These are phyloP conservation scores for Oxyruncus cristatus DNA, from an alignment of 2,113 vertebrate genomes.

Conservation along the genomic window DNA sequence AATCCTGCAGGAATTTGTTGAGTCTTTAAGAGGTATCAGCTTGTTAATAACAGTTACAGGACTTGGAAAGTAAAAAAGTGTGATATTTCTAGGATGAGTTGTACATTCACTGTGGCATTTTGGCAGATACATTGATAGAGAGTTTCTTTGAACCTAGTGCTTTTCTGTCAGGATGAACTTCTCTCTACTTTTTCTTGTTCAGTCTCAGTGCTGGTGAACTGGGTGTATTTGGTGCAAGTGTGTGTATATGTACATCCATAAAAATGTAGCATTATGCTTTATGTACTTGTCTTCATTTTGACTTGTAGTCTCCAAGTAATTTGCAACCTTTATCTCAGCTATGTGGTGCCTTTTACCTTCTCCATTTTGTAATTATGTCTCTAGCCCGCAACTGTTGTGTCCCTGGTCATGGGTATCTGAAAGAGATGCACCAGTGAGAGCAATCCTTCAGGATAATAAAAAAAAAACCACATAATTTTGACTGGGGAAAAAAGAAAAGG, in stretches of 20 bases:
- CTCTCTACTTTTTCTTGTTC: neutral
- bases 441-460: neutral
- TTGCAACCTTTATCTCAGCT: neutral
- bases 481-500: neutral
- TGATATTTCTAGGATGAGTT: neutral
- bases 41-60: conserved; percentile 8
- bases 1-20: neutral
- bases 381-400: neutral
- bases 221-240: neutral
- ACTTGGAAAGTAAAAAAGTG: neutral
- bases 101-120: neutral
- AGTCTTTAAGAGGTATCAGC: neutral
- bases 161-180: neutral
- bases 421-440: neutral
- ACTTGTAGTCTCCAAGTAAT: neutral
- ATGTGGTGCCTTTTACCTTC: neutral
- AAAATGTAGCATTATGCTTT: neutral
- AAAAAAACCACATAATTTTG: neutral
- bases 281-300: neutral
- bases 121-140: neutral
- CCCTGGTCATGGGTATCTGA: neutral
- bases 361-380: neutral
- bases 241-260: too few species aligned
- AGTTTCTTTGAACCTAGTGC: neutral
- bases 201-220: neutral